Conservation (phyloP, 2,113 vertebrate genomes). For the Psophia crepitans region DNA sequence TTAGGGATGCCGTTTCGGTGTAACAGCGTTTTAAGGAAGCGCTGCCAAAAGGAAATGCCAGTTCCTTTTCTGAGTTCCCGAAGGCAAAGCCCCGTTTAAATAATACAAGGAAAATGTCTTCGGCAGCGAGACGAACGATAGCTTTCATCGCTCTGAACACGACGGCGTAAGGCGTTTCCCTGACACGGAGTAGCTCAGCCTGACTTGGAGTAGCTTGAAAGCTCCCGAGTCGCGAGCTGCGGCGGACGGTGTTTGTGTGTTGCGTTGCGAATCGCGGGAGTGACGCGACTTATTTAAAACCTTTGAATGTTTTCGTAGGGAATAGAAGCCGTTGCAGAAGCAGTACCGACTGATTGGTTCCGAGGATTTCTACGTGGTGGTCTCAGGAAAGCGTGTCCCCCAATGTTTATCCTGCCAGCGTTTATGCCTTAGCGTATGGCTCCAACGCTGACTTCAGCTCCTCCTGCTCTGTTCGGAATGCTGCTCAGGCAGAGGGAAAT, state of each 20-base stretch:
- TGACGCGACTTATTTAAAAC: not conserved
- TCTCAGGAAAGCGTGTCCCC: not conserved
- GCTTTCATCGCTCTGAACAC: not conserved
- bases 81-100: not conserved
- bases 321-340: not conserved
- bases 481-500: not conserved
- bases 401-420: not conserved
- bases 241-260: not conserved
- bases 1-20: not conserved
- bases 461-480: not conserved
- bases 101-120: not conserved
- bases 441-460: not conserved
- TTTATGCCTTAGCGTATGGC: not conserved
- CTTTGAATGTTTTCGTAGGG: not conserved
- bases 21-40: accelerated
- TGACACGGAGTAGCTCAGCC: not conserved
- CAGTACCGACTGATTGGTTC: conserved; percentile 4
- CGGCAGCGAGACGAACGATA: accelerated
- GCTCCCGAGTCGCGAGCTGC: not conserved
- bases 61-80: not conserved
- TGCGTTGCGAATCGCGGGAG: not conserved
- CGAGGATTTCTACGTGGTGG: not conserved
- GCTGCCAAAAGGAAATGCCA: not conserved
- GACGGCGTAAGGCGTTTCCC: not conserved
- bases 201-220: not conserved